Conservation (phyloP, 2,888 invertebrate genomes). For the Linhomoeus sp. region DNA sequence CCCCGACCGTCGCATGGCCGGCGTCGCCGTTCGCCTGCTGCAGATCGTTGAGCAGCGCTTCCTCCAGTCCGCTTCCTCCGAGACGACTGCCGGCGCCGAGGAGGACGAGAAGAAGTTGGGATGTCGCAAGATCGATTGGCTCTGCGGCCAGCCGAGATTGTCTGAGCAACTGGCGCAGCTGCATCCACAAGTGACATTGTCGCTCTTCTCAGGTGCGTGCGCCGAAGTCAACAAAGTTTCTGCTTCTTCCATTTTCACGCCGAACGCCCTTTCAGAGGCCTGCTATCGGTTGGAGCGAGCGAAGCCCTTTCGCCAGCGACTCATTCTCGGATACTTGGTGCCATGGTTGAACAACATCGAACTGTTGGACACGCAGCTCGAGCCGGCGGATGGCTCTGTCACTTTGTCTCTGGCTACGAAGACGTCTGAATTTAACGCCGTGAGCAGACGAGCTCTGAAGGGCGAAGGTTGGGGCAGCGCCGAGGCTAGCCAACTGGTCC, state of each 20-base stretch:
- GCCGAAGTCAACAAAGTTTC: background rate
- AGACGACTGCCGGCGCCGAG: conserved; percentile 34
- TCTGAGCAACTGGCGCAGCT: conserved; percentile 76
- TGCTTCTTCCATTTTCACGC: background rate
- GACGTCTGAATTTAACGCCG: conserved; percentile 29
- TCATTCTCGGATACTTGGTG: conserved; percentile 69
- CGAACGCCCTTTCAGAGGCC: conserved; percentile 50
- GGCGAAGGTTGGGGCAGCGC: conserved; percentile 92
- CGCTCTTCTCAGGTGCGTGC: conserved; percentile 80
- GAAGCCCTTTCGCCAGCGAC: conserved; percentile 68
- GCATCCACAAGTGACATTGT: conserved; percentile 94
- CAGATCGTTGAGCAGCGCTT: conserved; percentile 78
- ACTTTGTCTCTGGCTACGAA: conserved; percentile 24
- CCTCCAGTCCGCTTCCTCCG: conserved; percentile 44
- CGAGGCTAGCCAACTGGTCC: conserved; percentile 98
- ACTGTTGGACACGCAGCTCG: conserved; percentile 68
- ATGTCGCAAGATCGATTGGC: background rate
- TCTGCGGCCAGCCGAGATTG: conserved; percentile 29
- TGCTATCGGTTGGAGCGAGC: conserved; percentile 90
- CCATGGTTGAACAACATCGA: conserved; percentile 99
- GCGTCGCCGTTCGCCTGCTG: conserved; percentile 68
- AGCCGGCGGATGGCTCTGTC: conserved; percentile 32
- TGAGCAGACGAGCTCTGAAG: conserved; percentile 39
- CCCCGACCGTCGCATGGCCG: conserved; percentile 28
- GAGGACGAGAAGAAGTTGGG: background rate